phyloP scores from a whole-genome alignment of 2,888 invertebrate genomes.

The Drosophila anomalipes region DNA sequence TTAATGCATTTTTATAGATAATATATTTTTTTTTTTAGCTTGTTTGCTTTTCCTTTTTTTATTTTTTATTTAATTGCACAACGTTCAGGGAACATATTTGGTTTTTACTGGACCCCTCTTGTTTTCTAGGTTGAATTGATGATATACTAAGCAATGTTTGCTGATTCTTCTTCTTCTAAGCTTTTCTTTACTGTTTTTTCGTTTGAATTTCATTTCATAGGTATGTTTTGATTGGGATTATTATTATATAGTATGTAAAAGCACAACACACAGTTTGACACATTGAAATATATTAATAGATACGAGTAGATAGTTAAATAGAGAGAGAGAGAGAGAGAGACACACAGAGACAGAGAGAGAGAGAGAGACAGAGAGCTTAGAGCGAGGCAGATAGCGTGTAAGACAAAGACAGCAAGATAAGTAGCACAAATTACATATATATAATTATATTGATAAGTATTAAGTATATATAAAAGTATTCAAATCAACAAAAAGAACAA shows the following conservation, averaged over 20 bases:
- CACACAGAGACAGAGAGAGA: constrained; percentile 25
- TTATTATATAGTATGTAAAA: constrained; percentile 66
- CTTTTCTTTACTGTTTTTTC: constrained; percentile 40
- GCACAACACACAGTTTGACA: constrained; percentile 82
- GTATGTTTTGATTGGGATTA: constrained; percentile 55
- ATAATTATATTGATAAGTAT: constrained; percentile 38
- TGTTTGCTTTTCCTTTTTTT: constrained; percentile 25
- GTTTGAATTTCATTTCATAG: constrained; percentile 38
- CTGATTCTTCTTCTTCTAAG: constrained; percentile 30
- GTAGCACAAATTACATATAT: constrained; percentile 52
- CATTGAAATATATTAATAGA: constrained; percentile 70
- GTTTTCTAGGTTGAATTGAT: constrained; percentile 75
- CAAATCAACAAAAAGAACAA: constrained; percentile 12
- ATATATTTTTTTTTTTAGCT: constrained; percentile 39
- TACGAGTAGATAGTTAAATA: constrained; percentile 52
- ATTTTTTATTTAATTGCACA: constrained; percentile 72
- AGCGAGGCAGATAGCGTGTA: constrained; percentile 49
- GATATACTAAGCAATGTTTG: constrained; percentile 30
- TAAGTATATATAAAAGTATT: constrained; percentile 24
- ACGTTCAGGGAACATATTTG: constrained; percentile 73
- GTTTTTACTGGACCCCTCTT: constrained; percentile 81
- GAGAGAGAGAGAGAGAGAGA: constrained; percentile 37
- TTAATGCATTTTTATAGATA: constrained; percentile 68
- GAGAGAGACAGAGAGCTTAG: constrained; percentile 19
- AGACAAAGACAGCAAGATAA: constrained; percentile 53